These are phyloP conservation scores for Timandra comae DNA, from an alignment of 2,888 invertebrate species.

Conservation along the genomic window DNA sequence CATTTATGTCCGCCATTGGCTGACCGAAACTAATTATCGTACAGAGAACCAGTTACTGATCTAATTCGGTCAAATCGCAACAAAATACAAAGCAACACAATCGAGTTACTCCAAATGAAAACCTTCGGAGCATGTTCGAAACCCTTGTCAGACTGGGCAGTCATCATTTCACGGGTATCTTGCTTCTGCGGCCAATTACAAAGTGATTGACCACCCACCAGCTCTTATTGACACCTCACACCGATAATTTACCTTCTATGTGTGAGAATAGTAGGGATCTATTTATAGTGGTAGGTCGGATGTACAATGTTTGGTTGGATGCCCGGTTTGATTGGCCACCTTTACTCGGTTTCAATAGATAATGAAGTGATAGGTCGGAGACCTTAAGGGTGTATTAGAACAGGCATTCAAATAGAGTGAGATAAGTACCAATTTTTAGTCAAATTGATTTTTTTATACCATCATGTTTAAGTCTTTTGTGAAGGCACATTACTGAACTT, in stretches of 20 bases:
- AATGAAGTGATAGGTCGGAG: conserved; percentile 47
- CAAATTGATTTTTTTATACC: no score
- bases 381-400: no score
- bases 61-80: no score
- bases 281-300: conserved; percentile 27
- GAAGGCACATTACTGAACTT: no score
- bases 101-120: conserved; percentile 38
- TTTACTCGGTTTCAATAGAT: conserved; percentile 47
- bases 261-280: conserved; percentile 29
- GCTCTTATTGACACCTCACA: conserved; percentile 21
- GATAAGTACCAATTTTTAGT: no score
- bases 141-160: conserved; percentile 63
- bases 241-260: conserved; percentile 8
- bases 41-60: no score
- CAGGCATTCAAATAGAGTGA: no score
- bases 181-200: conserved; percentile 65
- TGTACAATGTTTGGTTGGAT: conserved; percentile 60
- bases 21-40: no score
- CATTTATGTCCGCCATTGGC: no score
- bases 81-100: neutral
- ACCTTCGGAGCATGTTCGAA: conserved; percentile 41
- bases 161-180: conserved; percentile 72
- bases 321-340: conserved; percentile 57
- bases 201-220: conserved; percentile 60
- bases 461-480: no score